phyloP scores from a whole-genome alignment of 2,888 invertebrate genomes.

The Drosophila acutilabella region DNA sequence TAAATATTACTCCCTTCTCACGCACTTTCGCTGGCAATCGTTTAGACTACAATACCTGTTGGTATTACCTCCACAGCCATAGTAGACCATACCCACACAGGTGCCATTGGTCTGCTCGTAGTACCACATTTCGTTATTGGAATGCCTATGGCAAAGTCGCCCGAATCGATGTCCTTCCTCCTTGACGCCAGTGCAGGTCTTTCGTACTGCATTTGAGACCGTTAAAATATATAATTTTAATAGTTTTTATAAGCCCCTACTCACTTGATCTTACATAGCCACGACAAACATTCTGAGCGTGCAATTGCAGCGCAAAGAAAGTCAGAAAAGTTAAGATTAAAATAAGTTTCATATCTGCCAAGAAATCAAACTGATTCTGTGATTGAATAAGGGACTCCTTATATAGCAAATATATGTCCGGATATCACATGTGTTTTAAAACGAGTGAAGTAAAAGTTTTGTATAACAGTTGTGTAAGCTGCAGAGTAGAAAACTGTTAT shows the following conservation, averaged over 20 bases:
- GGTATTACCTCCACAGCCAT: constrained; percentile 25
- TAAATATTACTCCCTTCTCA: background rate
- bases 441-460: background rate
- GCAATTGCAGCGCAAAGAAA: background rate
- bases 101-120: constrained; percentile 6
- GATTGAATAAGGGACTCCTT: background rate
- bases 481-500: too few relatives aligned
- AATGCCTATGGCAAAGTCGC: constrained; percentile 2
- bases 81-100: constrained; percentile 12
- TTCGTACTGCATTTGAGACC: background rate
- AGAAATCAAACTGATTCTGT: constrained; percentile 1
- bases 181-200: constrained; percentile 3
- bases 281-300: constrained; percentile 17
- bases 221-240: background rate
- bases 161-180: constrained; percentile 11
- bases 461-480: too few relatives aligned
- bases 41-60: constrained; percentile 21
- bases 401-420: constrained; percentile 1
- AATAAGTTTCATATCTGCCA: constrained; percentile 1
- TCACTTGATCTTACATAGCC: constrained; percentile 23
- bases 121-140: constrained; percentile 24
- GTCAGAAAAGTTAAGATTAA: background rate
- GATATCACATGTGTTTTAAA: too few relatives aligned
- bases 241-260: background rate
- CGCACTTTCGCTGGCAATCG: constrained; percentile 11